Conservation (phyloP, 2,888 invertebrate genomes). For the Phengaris arion region DNA sequence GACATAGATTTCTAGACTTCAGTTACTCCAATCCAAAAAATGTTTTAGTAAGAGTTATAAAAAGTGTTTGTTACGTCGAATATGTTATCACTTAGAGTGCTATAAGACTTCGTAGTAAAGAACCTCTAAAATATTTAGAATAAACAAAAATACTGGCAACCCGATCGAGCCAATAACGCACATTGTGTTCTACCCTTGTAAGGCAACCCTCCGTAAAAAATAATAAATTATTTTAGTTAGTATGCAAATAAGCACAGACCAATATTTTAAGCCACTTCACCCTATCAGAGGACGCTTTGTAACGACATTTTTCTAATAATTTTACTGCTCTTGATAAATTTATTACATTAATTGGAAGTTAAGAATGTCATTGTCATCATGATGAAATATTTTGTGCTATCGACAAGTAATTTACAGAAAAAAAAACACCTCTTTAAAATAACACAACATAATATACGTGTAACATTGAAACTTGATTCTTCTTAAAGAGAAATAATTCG, state of each 20-base stretch:
- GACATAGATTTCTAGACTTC: too few species aligned
- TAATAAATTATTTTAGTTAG: conserved; percentile 81
- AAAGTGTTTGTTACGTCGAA: too few species aligned
- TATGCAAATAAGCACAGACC: conserved; percentile 76
- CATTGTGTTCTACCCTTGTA: conserved; percentile 68
- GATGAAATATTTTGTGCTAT: conserved; percentile 16
- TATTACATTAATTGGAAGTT: not conserved
- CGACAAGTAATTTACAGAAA: conserved; percentile 21
- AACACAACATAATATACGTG: too few species aligned
- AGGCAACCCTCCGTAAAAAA: conserved; percentile 74
- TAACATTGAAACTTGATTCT: too few species aligned
- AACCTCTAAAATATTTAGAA: conserved; percentile 14
- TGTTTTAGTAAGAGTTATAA: too few species aligned
- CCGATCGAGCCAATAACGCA: conserved; percentile 74
- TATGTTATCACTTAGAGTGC: too few species aligned
- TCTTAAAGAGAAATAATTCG: too few species aligned
- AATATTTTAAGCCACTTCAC: conserved; percentile 73
- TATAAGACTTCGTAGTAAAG: not conserved
- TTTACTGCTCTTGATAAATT: conserved; percentile 8
- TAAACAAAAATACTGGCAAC: conserved; percentile 52
- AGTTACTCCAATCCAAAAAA: too few species aligned
- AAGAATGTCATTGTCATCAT: not conserved
- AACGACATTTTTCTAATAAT: conserved; percentile 21
- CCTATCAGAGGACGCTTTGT: conserved; percentile 52
- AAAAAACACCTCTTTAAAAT: too few species aligned